phyloP scores from a whole-genome alignment of 2,113 vertebrate genomes.

The Sceloporus undulatus region DNA sequence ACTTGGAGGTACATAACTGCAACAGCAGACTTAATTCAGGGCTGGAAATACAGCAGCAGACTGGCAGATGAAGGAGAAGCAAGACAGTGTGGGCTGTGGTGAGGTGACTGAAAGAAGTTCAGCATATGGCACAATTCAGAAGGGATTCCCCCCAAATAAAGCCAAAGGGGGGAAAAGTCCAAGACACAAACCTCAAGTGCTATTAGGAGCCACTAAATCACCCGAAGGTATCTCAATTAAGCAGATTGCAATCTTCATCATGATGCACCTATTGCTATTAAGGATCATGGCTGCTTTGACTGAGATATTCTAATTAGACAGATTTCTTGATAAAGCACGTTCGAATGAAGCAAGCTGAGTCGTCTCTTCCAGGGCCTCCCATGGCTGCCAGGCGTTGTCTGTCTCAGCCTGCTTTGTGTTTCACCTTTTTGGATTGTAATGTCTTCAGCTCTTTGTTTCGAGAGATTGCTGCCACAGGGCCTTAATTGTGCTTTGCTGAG shows the following conservation, averaged over 20 bases:
- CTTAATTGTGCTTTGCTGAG: not conserved
- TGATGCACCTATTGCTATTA: constrained; percentile 75
- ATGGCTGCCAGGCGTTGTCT: constrained; percentile 58
- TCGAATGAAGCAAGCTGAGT: constrained; percentile 58
- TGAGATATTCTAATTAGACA: constrained; percentile 71
- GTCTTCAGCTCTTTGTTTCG: constrained; percentile 36
- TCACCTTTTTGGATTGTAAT: constrained; percentile 58
- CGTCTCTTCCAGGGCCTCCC: constrained; percentile 50
- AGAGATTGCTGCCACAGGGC: not conserved
- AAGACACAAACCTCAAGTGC: constrained; percentile 40
- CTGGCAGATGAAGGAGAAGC: not conserved
- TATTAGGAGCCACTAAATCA: constrained; percentile 63
- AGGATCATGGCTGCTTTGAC: constrained; percentile 60
- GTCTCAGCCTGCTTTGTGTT: constrained; percentile 21
- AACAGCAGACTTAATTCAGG: not conserved
- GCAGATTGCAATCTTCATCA: constrained; percentile 72
- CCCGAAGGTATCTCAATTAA: constrained; percentile 75
- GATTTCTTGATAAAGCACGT: constrained; percentile 64
- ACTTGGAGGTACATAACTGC: no score
- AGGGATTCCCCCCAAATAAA: constrained; percentile 66
- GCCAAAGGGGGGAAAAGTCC: constrained; percentile 15
- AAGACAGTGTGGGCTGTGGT: not conserved
- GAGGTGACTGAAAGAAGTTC: constrained; percentile 12
- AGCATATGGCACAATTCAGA: constrained; percentile 71
- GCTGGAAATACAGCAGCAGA: not conserved